Evolutionary conservation across 1,140 invertebrate genomes (phyloP), one percentile per base, ranked within the genome.

Genomic region (Diorhabda sublineata): DNA sequence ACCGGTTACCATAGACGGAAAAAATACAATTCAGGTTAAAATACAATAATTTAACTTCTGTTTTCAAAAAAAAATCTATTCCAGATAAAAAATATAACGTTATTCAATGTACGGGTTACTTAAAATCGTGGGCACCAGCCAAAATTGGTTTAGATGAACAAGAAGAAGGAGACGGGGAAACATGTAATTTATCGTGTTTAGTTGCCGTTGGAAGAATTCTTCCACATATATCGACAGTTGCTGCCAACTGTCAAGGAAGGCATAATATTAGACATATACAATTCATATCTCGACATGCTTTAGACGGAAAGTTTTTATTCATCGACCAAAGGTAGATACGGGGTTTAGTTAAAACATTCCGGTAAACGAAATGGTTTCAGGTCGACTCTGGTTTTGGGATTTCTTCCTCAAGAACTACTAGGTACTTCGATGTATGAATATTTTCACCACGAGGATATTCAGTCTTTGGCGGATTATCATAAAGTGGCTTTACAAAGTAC

Each of bases 241-340:
- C 83, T 3, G 66, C 80, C 63, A 76, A 78, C 58, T 79, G 75
- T 45, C 71, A 75, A 69, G 56, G 72, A 66, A 74, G 80, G 73
- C 79, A 84, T 1, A 84, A 85, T 58, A 78, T 84, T 5, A 80
- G 86, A 44, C 84, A 85, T 5, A 83, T 90, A 59, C 87, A 90
- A 77, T 95, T 91, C 78, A 87, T 90, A 68, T 96, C 95, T 43
- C 89, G 97, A 61, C 96, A 98, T 82, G 92, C 92, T 42, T 88
- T 93, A 64, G 96, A 98, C 78, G 96, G 97, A 42, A 98, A 97
- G 82, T 98, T 98, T 81, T 95, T 96, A n/a, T 99, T 98, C 84
- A 95, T 98, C 41, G 97, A 98, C 82, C 92, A 94, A 80, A 88
- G 75, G 77, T 79, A 67, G 64, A 63, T 8, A 0, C 6, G 47